Percentiles rank a stretch among this genome's conserved stretches.
Evolutionary conservation across 1,140 invertebrate species (phyloP).

Genomic region (Bombus affinis): DNA sequence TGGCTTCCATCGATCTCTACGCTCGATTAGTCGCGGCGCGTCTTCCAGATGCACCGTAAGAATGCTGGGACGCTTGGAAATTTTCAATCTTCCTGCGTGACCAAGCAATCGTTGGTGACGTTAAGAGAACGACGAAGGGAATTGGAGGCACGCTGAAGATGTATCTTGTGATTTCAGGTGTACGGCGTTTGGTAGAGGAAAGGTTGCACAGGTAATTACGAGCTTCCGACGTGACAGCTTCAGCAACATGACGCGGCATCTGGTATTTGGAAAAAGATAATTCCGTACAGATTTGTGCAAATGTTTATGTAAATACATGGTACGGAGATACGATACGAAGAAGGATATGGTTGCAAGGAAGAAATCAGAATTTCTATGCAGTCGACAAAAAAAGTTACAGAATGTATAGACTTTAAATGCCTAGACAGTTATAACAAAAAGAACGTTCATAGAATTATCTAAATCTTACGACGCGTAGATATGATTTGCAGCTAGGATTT

Average conservation of each 20-base stretch:
- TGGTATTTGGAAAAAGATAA: neutral
- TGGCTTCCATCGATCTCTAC: conserved; percentile 38
- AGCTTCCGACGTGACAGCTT: neutral
- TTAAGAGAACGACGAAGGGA: too few relatives aligned
- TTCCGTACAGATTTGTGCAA: neutral
- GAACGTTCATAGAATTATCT: too few relatives aligned
- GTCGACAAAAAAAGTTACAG: too few relatives aligned
- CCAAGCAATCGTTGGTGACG: neutral
- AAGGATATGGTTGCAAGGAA: neutral
- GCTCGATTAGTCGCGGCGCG: conserved; percentile 47
- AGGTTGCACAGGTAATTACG: neutral
- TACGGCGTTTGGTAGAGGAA: neutral
- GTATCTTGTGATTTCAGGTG: conserved; percentile 1
- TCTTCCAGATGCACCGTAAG: conserved; percentile 18
- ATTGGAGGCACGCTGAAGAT: neutral
- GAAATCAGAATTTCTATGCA: neutral
- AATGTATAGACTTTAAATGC: too few relatives aligned
- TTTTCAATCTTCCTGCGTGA: neutral
- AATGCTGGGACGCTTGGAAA: neutral
- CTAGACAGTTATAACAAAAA: too few relatives aligned
- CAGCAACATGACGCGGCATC: neutral
- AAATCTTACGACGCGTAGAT: too few relatives aligned
- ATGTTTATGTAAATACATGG: neutral
- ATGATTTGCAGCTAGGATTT: too few relatives aligned
- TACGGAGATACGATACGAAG: neutral